These are phyloP conservation scores for Caranx melampygus DNA, from an alignment of 2,113 vertebrate genomes.

Conservation along the genomic window DNA sequence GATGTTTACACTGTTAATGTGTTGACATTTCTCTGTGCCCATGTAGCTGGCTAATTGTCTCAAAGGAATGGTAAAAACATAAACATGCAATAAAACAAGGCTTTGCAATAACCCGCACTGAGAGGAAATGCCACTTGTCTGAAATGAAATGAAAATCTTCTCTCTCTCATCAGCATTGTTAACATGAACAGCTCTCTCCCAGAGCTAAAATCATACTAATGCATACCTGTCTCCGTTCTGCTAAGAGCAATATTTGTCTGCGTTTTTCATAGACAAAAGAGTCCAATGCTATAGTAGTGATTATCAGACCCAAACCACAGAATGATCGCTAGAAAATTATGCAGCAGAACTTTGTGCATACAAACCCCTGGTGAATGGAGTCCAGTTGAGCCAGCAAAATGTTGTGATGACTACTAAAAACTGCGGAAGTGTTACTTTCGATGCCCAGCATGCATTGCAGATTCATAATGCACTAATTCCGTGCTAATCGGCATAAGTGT, in stretches of 20 bases:
- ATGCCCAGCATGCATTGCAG: neutral
- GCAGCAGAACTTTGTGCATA: slow-evolving; percentile 16
- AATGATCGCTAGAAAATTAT: slow-evolving; percentile 20
- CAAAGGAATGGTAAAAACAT: slow-evolving; percentile 17
- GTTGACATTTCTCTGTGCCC: slow-evolving; percentile 33
- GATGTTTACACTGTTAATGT: slow-evolving; percentile 41
- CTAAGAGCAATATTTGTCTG: neutral
- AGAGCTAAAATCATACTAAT: slow-evolving; percentile 8
- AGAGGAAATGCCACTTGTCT: neutral
- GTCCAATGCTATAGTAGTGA: slow-evolving; percentile 5
- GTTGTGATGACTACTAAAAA: slow-evolving; percentile 16
- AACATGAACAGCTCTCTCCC: slow-evolving; percentile 24
- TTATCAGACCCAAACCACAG: slow-evolving; percentile 27
- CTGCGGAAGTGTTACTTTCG: neutral
- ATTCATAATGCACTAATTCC: neutral
- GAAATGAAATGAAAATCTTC: slow-evolving; percentile 4
- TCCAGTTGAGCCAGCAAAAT: slow-evolving; percentile 30
- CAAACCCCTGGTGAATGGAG: slow-evolving; percentile 13
- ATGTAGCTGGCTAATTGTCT: slow-evolving; percentile 21
- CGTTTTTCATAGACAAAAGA: slow-evolving; percentile 29
- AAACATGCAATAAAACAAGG: slow-evolving; percentile 26
- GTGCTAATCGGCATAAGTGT: neutral
- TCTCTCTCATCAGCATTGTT: slow-evolving; percentile 26
- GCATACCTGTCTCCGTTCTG: neutral
- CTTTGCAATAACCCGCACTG: neutral